These are phyloP conservation scores for Therioaphis trifolii DNA, from an alignment of 2,888 invertebrate genomes.

Conservation along the genomic window DNA sequence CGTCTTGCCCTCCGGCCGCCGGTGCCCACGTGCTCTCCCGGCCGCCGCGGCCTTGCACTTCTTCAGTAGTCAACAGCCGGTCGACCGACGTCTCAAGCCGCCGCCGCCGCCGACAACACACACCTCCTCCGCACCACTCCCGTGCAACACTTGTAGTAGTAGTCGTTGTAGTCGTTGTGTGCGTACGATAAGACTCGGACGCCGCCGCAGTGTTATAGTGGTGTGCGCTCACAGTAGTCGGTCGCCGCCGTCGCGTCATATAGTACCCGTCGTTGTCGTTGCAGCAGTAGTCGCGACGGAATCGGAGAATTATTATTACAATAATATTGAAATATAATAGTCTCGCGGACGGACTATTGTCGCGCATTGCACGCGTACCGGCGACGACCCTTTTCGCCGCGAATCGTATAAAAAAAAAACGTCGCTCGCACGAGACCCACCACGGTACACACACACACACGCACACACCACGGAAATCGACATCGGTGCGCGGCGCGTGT, in stretches of 20 bases:
- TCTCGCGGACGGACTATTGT: too few relatives aligned
- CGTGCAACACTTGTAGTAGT: background rate
- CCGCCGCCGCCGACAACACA: background rate
- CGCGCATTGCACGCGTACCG: too few relatives aligned
- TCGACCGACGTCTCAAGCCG: constrained; percentile 34
- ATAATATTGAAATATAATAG: too few relatives aligned
- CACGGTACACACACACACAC: too few relatives aligned
- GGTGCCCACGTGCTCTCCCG: constrained; percentile 55
- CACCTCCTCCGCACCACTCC: background rate
- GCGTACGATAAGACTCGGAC: background rate
- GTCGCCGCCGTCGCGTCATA: background rate
- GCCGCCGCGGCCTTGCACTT: constrained; percentile 56
- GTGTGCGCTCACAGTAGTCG: constrained; percentile 2
- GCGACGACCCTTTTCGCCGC: too few relatives aligned
- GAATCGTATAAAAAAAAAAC: too few relatives aligned
- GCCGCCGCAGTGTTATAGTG: background rate
- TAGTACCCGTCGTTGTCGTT: too few relatives aligned
- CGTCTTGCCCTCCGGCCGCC: constrained; percentile 52
- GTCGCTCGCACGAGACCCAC: too few relatives aligned
- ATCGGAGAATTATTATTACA: too few relatives aligned
- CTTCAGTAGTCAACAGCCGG: constrained; percentile 57
- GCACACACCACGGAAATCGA: too few relatives aligned
- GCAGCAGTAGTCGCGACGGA: too few relatives aligned
- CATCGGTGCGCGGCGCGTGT: too few relatives aligned
- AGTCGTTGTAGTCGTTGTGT: background rate